phyloP scores from a whole-genome alignment of 2,888 invertebrate species.

The Rhimphoctona megacephalus region DNA sequence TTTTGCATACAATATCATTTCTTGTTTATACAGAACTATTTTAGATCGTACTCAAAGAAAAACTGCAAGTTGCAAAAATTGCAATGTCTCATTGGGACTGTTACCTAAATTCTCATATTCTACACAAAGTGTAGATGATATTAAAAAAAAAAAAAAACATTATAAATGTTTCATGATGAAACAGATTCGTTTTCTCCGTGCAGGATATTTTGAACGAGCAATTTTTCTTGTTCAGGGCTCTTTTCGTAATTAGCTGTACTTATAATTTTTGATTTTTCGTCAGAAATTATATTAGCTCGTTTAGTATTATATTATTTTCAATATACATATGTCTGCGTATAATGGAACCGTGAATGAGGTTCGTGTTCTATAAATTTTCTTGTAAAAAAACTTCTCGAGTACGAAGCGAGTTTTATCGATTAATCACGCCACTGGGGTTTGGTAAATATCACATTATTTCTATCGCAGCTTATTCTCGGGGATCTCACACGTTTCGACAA shows the following conservation, averaged over 20 bases:
- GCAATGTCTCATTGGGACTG: too few species aligned
- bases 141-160: too few species aligned
- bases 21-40: too few species aligned
- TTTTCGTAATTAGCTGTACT: neutral
- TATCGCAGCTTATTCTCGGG: conserved; percentile 55
- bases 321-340: neutral
- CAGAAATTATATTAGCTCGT: neutral
- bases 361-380: neutral
- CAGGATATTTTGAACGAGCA: neutral
- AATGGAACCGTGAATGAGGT: neutral
- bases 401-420: conserved; percentile 72
- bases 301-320: neutral
- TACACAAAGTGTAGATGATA: too few species aligned
- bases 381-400: neutral
- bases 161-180: too few species aligned
- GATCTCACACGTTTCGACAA: conserved; percentile 70
- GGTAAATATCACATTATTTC: conserved; percentile 78
- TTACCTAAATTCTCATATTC: too few species aligned
- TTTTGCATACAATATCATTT: too few species aligned
- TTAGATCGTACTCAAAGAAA: too few species aligned
- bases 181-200: too few species aligned
- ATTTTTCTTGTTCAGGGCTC: neutral
- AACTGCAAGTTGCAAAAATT: too few species aligned
- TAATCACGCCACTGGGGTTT: conserved; percentile 75
- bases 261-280: neutral